These are phyloP conservation scores for Euproctis similis DNA, from an alignment of 2,888 invertebrate species.

Conservation along the genomic window DNA sequence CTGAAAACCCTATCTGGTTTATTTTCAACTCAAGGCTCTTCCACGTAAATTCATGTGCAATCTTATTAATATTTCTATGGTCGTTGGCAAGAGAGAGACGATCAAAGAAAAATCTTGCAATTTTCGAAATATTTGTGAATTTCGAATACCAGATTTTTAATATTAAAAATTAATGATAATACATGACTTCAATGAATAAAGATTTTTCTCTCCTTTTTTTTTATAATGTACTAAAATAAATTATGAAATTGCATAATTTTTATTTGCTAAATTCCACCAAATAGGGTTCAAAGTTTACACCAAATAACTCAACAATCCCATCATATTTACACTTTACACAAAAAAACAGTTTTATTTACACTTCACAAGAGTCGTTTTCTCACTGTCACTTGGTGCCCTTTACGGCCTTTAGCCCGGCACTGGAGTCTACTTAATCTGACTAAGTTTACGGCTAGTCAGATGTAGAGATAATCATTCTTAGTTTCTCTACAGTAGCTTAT, in stretches of 20 bases:
- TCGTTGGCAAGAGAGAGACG: too few species aligned
- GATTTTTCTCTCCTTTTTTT: too few species aligned
- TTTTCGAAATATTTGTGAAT: too few species aligned
- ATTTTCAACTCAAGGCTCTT: too few species aligned
- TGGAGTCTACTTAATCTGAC: constrained; percentile 27
- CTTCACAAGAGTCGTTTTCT: constrained; percentile 46
- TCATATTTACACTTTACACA: constrained; percentile 54
- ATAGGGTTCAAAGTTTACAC: constrained; percentile 29
- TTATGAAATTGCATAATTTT: background rate
- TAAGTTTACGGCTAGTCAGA: constrained; percentile 50
- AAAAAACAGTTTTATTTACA: constrained; percentile 42
- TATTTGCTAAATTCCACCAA: constrained; percentile 7
- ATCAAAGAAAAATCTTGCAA: too few species aligned
- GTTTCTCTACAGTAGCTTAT: constrained; percentile 63
- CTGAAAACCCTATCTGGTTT: constrained; percentile 17
- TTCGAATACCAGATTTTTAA: too few species aligned
- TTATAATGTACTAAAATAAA: too few species aligned
- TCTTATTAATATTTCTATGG: too few species aligned
- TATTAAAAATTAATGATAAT: too few species aligned
- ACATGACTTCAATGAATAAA: too few species aligned
- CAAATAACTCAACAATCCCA: constrained; percentile 27
- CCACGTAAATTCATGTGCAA: too few species aligned
- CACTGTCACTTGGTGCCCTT: constrained; percentile 30
- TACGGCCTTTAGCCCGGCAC: constrained; percentile 26
- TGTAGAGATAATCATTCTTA: constrained; percentile 67